These are phyloP conservation scores for Chaetodon trifascialis DNA, from an alignment of 2,113 vertebrate species.

Conservation along the genomic window DNA sequence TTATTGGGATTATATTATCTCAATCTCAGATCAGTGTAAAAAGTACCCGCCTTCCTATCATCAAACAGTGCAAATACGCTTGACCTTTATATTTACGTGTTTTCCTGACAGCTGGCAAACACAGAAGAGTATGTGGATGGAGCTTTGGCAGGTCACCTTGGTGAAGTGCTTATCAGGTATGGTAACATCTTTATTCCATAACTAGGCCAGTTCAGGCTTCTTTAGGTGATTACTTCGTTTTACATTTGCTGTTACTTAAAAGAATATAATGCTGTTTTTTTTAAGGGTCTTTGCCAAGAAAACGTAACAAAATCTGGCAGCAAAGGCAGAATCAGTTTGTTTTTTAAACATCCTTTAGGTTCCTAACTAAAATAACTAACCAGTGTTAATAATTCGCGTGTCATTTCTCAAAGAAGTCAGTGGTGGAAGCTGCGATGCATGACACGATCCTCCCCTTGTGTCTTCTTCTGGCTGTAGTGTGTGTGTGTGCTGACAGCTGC, in stretches of 20 bases:
- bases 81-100: background rate
- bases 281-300: background rate
- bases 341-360: background rate
- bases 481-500: constrained; percentile 2
- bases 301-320: background rate
- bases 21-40: too few species aligned
- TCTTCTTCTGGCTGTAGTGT: background rate
- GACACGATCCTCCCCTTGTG: too few species aligned
- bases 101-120: constrained; percentile 90
- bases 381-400: constrained; percentile 8
- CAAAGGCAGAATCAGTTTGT: background rate
- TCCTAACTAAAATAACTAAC: constrained; percentile 2
- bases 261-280: background rate
- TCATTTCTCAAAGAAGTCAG: background rate
- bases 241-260: background rate
- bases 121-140: constrained; percentile 99
- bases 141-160: constrained; percentile 95
- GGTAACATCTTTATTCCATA: background rate
- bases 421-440: background rate
- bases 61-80: background rate
- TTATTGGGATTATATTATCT: too few species aligned
- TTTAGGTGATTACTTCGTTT: background rate
- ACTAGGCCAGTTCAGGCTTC: background rate
- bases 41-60: too few species aligned
- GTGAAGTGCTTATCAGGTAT: constrained; percentile 98